Percentiles rank a stretch among this genome's conserved stretches.
Evolutionary conservation across 2,113 vertebrate species (phyloP).

Genomic region (Erinaceus europaeus): DNA sequence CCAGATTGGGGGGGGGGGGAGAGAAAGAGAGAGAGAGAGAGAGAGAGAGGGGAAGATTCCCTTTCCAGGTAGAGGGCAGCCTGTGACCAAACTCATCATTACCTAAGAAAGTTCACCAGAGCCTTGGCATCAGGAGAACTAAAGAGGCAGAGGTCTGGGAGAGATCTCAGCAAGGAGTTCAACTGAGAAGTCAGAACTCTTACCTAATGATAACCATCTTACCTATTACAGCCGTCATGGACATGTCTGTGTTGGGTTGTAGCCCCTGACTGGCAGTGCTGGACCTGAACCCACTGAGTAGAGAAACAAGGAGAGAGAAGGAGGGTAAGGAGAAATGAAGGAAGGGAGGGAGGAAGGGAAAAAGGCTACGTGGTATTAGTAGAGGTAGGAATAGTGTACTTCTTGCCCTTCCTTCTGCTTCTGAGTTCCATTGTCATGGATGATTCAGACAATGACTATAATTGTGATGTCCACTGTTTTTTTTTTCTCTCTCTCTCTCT

Average conservation of each 20-base stretch:
- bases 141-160: background rate
- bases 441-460: fast-evolving
- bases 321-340: fast-evolving
- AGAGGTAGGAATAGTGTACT: background rate
- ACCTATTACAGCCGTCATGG: background rate
- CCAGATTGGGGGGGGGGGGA: no score
- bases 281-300: background rate
- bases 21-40: no score
- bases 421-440: background rate
- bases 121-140: no score
- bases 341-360: background rate
- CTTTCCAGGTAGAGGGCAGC: no score
- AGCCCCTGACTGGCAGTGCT: background rate
- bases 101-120: background rate
- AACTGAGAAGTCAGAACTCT: background rate
- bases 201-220: no score
- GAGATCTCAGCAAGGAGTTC: background rate
- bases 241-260: background rate
- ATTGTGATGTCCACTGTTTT: background rate
- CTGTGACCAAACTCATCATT: background rate
- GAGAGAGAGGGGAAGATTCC: no score
- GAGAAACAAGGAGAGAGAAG: background rate
- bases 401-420: background rate
- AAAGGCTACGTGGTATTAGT: background rate
- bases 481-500: no score